A percentile compares a stretch with the other conserved stretches of the same genome.
phyloP scores from a whole-genome alignment of 2,113 vertebrate genomes.

The Rhinichthys klamathensis region DNA sequence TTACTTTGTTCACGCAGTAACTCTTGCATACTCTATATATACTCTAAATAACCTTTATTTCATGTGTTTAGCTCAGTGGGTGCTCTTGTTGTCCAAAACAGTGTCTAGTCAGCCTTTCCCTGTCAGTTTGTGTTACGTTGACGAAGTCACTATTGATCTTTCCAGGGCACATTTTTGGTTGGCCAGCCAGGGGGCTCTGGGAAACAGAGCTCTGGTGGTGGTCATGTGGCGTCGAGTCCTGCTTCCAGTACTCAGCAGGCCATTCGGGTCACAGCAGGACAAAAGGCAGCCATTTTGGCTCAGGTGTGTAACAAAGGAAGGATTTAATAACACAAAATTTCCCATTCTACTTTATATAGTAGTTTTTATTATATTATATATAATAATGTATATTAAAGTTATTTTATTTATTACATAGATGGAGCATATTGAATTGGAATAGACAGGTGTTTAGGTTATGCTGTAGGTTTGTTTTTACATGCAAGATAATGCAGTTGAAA shows the following conservation, averaged over 20 bases:
- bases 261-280: slow-evolving; percentile 91
- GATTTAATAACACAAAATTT: not conserved
- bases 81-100: not conserved
- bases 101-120: not conserved
- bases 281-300: slow-evolving; percentile 92
- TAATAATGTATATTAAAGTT: not conserved
- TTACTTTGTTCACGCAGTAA: not conserved
- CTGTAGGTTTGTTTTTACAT: not conserved
- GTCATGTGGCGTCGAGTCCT: slow-evolving; percentile 80
- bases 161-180: slow-evolving; percentile 95
- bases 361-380: not conserved
- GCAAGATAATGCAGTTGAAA: not conserved
- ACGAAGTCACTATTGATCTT: slow-evolving; percentile 17
- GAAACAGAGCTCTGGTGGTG: slow-evolving; percentile 81
- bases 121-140: not conserved
- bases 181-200: slow-evolving; percentile 90
- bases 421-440: not conserved
- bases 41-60: not conserved
- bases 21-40: not conserved
- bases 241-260: slow-evolving; percentile 84
- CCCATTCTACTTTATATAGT: not conserved
- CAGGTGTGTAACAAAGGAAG: slow-evolving; percentile 78
- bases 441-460: not conserved
- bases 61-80: not conserved
- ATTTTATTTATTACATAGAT: not conserved